Percentiles rank a stretch among this genome's conserved stretches.
Evolutionary conservation across 2,888 invertebrate species (phyloP).

Genomic region (Hydroisotoma schaefferi): DNA sequence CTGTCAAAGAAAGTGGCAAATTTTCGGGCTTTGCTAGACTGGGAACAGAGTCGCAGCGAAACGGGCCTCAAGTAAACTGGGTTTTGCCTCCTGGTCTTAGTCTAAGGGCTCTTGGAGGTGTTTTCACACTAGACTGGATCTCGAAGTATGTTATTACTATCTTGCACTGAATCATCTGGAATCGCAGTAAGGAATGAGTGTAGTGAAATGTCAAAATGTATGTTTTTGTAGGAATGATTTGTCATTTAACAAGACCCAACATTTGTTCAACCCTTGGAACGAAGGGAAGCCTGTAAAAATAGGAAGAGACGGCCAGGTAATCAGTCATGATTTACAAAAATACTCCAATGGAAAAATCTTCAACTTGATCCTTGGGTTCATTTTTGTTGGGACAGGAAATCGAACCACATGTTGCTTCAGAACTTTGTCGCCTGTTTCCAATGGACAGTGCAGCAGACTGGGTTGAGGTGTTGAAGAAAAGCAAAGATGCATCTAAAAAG

Average conservation of each 20-base stretch:
- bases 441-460: slow-evolving; percentile 86
- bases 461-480: slow-evolving; percentile 78
- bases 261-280: slow-evolving; percentile 96
- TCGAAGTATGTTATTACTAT: slow-evolving; percentile 58
- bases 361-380: background rate
- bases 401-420: slow-evolving; percentile 91
- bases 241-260: slow-evolving; percentile 84
- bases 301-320: slow-evolving; percentile 83
- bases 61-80: slow-evolving; percentile 88
- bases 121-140: slow-evolving; percentile 96
- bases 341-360: no score
- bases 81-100: slow-evolving; percentile 88
- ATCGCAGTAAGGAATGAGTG: background rate
- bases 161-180: background rate
- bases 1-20: slow-evolving; percentile 96
- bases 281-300: slow-evolving; percentile 98
- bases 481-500: slow-evolving; percentile 74
- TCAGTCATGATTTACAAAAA: no score
- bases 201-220: background rate
- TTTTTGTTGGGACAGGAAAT: slow-evolving; percentile 68
- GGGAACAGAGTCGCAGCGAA: slow-evolving; percentile 80
- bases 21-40: slow-evolving; percentile 85
- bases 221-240: slow-evolving; percentile 69
- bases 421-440: slow-evolving; percentile 87
- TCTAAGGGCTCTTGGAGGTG: slow-evolving; percentile 88